Evolutionary conservation across 2,888 invertebrate genomes (phyloP).

Genomic region (Acanthococcus lagerstroemiae): DNA sequence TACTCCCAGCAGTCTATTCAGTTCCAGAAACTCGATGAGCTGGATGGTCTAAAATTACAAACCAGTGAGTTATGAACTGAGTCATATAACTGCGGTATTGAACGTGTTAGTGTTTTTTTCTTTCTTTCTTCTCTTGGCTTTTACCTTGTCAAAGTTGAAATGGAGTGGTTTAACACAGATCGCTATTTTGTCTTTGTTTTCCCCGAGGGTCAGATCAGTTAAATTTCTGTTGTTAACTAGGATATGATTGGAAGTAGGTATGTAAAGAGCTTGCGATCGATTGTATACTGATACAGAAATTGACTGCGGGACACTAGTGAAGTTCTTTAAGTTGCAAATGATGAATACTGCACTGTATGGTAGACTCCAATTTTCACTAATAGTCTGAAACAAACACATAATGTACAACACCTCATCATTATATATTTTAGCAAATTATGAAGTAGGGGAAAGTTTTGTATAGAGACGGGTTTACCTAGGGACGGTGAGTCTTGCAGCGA

Average conservation of each 20-base stretch:
- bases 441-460: no score
- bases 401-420: no score
- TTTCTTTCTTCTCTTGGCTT: no score
- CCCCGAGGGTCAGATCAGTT: slow-evolving; percentile 39
- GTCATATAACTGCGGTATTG: no score
- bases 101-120: no score
- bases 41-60: slow-evolving; percentile 59
- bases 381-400: slow-evolving; percentile 51
- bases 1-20: slow-evolving; percentile 72
- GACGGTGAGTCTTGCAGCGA: no score
- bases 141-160: slow-evolving; percentile 69
- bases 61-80: no score
- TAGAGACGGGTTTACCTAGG: no score
- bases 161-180: slow-evolving; percentile 87
- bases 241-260: slow-evolving; percentile 54
- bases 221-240: slow-evolving; percentile 49
- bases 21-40: slow-evolving; percentile 79
- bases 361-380: slow-evolving; percentile 86
- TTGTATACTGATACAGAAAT: slow-evolving; percentile 59
- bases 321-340: slow-evolving; percentile 61
- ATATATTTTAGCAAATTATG: no score
- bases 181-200: slow-evolving; percentile 45
- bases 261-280: slow-evolving; percentile 40
- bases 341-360: slow-evolving; percentile 86
- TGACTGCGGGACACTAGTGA: slow-evolving; percentile 49